phyloP scores from a whole-genome alignment of 92 coral and sea anemone species.

The Actinernus sp. region DNA sequence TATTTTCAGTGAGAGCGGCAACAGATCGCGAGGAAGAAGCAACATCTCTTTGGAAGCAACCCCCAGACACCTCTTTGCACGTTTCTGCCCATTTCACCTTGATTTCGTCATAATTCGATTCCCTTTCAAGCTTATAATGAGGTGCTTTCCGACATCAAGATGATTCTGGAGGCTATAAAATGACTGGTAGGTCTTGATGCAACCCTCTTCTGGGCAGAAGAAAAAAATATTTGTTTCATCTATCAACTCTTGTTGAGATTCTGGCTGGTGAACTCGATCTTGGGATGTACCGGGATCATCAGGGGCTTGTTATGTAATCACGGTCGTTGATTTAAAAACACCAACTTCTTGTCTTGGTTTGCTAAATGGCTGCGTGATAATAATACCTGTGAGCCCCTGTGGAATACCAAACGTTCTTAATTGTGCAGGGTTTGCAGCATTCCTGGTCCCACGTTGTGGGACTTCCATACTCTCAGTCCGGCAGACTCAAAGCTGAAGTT shows the following conservation, averaged over 20 bases:
- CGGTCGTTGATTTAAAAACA: too few relatives aligned
- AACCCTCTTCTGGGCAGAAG: constrained; percentile 26
- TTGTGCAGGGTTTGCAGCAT: constrained; percentile 7
- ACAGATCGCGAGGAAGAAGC: background rate
- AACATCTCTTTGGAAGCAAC: background rate
- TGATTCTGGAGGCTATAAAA: constrained; percentile 17
- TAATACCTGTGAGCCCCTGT: constrained; percentile 16
- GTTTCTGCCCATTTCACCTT: background rate
- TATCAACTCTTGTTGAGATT: too few relatives aligned
- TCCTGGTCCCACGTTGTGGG: constrained; percentile 18
- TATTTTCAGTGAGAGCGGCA: background rate
- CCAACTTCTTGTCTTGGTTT: background rate
- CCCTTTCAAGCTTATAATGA: constrained; percentile 6
- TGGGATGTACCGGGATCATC: too few relatives aligned
- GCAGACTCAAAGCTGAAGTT: constrained; percentile 15
- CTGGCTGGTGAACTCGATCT: too few relatives aligned
- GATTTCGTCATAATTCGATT: background rate
- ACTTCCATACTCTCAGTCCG: constrained; percentile 21
- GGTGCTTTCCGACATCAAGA: constrained; percentile 53
- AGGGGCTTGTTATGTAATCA: too few relatives aligned
- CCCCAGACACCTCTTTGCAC: background rate
- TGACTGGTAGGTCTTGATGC: constrained; percentile 30
- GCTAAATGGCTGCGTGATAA: constrained; percentile 1
- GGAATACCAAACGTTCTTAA: constrained; percentile 5
- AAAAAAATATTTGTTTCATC: too few relatives aligned